Percentiles rank a stretch among this genome's conserved stretches.
Conservation (phyloP, 2,797 vertebrate species). For the Gallinago nigripennis region DNA sequence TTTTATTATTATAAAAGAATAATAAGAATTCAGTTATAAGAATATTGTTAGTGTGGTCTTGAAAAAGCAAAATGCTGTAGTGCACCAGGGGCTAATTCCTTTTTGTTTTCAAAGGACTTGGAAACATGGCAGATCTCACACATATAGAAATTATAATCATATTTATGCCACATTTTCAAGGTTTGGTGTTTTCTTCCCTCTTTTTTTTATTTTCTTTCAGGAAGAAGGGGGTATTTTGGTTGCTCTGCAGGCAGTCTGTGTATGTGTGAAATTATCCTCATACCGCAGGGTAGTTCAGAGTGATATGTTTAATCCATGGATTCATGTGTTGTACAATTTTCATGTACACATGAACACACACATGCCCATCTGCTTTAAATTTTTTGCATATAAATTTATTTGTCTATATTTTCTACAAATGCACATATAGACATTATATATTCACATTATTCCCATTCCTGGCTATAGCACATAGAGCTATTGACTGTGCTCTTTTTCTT, state of each 20-base stretch:
- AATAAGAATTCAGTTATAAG: not conserved
- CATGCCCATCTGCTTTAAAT: not conserved
- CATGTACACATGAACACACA: not conserved
- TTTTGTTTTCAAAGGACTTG: not conserved
- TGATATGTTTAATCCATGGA: slow-evolving; percentile 11
- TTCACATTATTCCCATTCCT: not conserved
- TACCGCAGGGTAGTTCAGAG: not conserved
- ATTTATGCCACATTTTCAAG: not conserved
- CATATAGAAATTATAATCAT: not conserved
- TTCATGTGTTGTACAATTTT: not conserved
- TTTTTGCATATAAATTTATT: not conserved
- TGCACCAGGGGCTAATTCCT: not conserved
- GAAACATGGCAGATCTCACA: not conserved
- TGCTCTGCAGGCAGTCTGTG: not conserved
- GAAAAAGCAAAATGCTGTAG: not conserved
- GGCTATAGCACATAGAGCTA: not conserved
- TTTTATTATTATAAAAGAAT: not conserved
- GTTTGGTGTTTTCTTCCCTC: not conserved
- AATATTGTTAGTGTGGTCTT: not conserved
- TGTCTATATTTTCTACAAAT: not conserved
- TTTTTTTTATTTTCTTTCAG: not conserved
- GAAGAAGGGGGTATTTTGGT: not conserved
- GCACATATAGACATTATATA: not conserved
- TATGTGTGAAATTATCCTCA: not conserved
- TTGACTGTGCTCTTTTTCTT: not conserved